A percentile compares a stretch with the other conserved stretches of the same genome.
Conservation (phyloP, 2,888 invertebrate genomes). For the Stenchaetothrips biformis region DNA sequence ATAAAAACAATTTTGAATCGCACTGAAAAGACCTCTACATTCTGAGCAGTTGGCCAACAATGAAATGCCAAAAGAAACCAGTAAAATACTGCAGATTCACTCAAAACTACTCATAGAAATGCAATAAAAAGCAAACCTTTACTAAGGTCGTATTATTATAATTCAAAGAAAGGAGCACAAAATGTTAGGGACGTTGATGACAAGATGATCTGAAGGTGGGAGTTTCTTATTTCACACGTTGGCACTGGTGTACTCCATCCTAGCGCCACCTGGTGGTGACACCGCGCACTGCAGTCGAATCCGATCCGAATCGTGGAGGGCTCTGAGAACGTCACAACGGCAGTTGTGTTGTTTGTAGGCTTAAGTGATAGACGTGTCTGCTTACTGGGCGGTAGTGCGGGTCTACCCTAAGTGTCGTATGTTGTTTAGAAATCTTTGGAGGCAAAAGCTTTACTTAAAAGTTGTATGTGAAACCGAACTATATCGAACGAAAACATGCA, state of each 20-base stretch:
- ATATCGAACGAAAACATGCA: not conserved
- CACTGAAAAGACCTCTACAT: not conserved
- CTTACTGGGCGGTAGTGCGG: not conserved
- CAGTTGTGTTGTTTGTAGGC: constrained; percentile 21
- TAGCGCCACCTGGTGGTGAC: not conserved
- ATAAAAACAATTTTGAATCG: not conserved
- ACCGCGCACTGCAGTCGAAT: not conserved
- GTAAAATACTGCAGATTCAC: too few species aligned
- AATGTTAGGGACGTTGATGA: too few species aligned
- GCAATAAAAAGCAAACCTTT: too few species aligned
- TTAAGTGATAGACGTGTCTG: constrained; percentile 5
- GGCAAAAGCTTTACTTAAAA: not conserved
- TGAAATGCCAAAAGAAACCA: too few species aligned
- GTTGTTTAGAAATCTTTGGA: not conserved
- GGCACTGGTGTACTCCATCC: not conserved
- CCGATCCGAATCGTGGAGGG: not conserved
- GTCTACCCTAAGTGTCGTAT: not conserved
- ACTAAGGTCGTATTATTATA: too few species aligned
- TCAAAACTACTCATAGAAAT: too few species aligned
- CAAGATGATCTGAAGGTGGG: too few species aligned
- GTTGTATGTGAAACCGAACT: not conserved
- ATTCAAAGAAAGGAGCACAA: too few species aligned
- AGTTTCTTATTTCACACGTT: too few species aligned
- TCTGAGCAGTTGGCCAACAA: too few species aligned
- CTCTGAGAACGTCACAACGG: constrained; percentile 2